Evolutionary conservation across 1,140 invertebrate genomes (phyloP).

Genomic region (Zaprionus davidi): DNA sequence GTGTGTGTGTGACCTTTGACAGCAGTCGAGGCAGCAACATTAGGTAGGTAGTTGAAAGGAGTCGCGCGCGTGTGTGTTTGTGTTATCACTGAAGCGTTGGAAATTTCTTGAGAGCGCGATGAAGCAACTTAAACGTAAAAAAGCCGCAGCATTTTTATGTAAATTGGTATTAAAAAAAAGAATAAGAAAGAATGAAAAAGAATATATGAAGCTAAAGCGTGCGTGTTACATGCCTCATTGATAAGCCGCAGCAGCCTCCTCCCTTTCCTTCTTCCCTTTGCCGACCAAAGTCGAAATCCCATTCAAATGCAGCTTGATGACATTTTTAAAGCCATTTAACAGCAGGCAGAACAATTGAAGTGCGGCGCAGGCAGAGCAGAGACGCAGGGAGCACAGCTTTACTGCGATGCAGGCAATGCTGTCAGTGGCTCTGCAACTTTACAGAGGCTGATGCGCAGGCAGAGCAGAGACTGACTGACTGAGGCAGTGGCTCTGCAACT

Average conservation of each 20-base stretch:
- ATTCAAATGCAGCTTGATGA: neutral
- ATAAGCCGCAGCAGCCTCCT: conserved; percentile 17
- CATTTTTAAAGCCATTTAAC: neutral
- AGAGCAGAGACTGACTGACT: no score
- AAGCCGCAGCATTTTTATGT: conserved; percentile 71
- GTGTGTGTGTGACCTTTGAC: conserved; percentile 32
- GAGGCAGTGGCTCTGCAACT: neutral
- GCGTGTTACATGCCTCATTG: conserved; percentile 20
- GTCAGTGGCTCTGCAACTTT: no score
- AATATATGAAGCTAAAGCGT: neutral
- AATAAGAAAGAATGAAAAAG: neutral
- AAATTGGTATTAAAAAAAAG: conserved; percentile 58
- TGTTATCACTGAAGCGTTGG: conserved; percentile 67
- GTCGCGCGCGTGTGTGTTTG: conserved; percentile 14
- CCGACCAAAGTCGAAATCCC: neutral
- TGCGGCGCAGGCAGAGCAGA: conserved; percentile 1
- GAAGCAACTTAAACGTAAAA: conserved; percentile 66
- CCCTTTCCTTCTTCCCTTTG: neutral
- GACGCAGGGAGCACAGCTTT: neutral
- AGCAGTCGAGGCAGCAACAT: neutral
- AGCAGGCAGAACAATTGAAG: neutral
- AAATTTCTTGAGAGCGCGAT: conserved; percentile 56
- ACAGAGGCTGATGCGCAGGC: no score
- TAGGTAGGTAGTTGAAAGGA: conserved; percentile 6
- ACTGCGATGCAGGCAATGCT: neutral